phyloP scores from a whole-genome alignment of 2,888 invertebrate genomes.

The Marronus borbonicus region DNA sequence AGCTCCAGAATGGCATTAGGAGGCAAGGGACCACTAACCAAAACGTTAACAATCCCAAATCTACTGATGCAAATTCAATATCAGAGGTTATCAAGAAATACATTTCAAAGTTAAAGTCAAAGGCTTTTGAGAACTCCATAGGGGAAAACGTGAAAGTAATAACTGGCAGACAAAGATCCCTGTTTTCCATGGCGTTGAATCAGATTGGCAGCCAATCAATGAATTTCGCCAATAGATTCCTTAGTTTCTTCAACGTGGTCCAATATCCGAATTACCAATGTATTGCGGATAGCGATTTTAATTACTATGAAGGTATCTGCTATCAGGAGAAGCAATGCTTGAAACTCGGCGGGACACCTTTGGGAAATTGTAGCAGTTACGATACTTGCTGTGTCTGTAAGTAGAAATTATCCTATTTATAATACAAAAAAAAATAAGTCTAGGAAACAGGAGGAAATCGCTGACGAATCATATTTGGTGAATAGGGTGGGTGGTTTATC shows the following conservation, averaged over 20 bases:
- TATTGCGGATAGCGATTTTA: slow-evolving; percentile 71
- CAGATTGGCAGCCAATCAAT: slow-evolving; percentile 62
- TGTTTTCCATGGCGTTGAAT: slow-evolving; percentile 47
- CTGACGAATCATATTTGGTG: no score
- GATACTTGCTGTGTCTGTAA: slow-evolving; percentile 85
- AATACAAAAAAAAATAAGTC: no score
- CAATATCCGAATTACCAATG: slow-evolving; percentile 80
- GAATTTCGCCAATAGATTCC: slow-evolving; percentile 70
- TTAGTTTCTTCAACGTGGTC: slow-evolving; percentile 81
- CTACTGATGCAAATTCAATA: slow-evolving; percentile 1
- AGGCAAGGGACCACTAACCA: slow-evolving; percentile 3
- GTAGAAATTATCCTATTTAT: slow-evolving; percentile 63
- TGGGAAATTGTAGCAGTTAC: slow-evolving; percentile 82
- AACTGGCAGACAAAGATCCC: neutral
- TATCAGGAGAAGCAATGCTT: slow-evolving; percentile 80
- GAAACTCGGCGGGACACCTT: slow-evolving; percentile 74
- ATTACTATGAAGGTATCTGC: slow-evolving; percentile 80
- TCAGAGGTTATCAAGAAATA: slow-evolving; percentile 28
- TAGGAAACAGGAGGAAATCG: no score
- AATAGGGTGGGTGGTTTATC: no score
- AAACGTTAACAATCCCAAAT: neutral
- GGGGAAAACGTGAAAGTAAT: neutral
- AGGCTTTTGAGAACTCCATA: slow-evolving; percentile 26
- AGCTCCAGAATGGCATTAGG: slow-evolving; percentile 3
- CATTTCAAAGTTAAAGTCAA: slow-evolving; percentile 33